Base-by-base conservation (phyloP, 2,888 invertebrate species). In the Thymelicus sylvestris region DNA sequence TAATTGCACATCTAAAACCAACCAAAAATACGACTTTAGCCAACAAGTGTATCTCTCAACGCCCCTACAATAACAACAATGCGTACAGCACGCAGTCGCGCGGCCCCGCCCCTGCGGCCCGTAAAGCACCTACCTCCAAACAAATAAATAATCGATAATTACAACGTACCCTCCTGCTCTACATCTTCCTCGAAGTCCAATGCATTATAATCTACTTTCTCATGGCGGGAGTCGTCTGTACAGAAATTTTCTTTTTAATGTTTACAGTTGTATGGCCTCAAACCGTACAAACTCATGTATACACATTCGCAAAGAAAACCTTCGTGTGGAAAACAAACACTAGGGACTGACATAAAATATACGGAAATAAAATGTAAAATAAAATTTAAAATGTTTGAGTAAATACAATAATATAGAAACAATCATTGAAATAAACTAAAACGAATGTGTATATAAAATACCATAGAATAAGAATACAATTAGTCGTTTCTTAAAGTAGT, bases 141-240 rank as follows among this genome's bases (percentile, higher is more conserved):
- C n/a, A 52, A 52, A 52, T 50, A 59, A 57, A 8, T 44, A 31
- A 66, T 12, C 13, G 41, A 59, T 24, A 8, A 15, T n/a, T n/a
- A n/a, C n/a, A n/a, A 57, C 73, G 47, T 74, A 92, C 93, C 93
- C 31, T 95, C 95, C 57, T 92, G 89, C 52, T 95, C 95, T 4
- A 94, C 89, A 67, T 95, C 95, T 76, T 95, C 95, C 81, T 96
- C 96, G 78, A 96, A 96, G 81, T 96, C 96, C 74, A 96, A 79
- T 0, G 96, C 96, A 80, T 96, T 96, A 85, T 96, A 96, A 80
- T 96, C 96, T 10, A 96, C 93, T 55, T 81, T 89, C 73, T 91
- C 92, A 50, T 88, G 90, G 2, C 86, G 87, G 1, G 91, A 83
- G 10, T 80, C 85, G 5, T 92, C 93, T 90, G 84, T 31, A 78